Evolutionary conservation across 1,140 invertebrate genomes (phyloP), one percentile per base, ranked within the genome.

Genomic region (Bradysia coprophila): DNA sequence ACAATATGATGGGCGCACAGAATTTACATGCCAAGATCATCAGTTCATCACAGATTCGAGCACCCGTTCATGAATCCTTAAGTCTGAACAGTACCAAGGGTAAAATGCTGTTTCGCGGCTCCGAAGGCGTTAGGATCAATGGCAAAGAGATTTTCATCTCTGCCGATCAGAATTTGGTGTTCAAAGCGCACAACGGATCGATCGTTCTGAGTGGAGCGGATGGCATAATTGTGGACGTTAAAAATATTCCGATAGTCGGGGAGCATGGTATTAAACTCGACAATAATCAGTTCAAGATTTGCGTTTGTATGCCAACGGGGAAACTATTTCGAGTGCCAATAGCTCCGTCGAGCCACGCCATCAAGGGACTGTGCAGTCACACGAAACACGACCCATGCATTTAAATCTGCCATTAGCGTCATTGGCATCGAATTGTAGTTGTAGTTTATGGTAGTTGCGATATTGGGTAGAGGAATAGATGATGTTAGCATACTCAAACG

Each of bases 281-380:
- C 43, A 54, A 59, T 48, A 51, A 62, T 0, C 82, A 88, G 52
- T 90, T 77, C 52, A 89, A 89, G 63, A 65, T 91, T 2, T 91
- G 85, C 46, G 74, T 89, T 2, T 90, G 85, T 52, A 88, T 88
- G 82, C 84, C 85, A 0, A 68, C 77, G 44, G 86, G 85, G 0
- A 82, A 79, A 51, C 54, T 91, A 6, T 91, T 87, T 50, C 69
- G 74, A 45, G 69, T 91, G 3, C 73, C 77, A 0, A 70, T 81
- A 3, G 69, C 71, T 11, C 64, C 59, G 3, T 72, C 65, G 15
- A 56, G 55, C 36, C 69, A 59, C 48, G 52, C 48, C 2, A 65
- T 66, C 38, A 66, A 65, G 44, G 66, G 74, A 6, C 73, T 69
- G 21, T 83, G 79, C 49, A 69, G 73, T 11, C 71, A 73, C 57